A percentile compares a stretch with the other conserved stretches of the same genome.
Conservation (phyloP, 1,140 invertebrate genomes). For the Achroia grisella region DNA sequence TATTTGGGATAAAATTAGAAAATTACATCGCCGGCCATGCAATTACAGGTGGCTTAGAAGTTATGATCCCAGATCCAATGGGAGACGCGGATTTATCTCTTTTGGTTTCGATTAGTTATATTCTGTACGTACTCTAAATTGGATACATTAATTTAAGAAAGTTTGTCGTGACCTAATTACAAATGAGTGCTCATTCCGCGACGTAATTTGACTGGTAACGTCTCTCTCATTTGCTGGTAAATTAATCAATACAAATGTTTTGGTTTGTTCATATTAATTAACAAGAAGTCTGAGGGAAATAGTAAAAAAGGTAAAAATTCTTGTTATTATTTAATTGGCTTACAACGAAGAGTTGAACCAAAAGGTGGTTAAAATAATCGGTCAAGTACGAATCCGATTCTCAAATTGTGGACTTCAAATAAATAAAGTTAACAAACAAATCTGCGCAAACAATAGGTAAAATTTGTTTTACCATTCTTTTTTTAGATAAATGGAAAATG, state of each 20-base stretch:
- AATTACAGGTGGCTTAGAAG: conserved; percentile 52
- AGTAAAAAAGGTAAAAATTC: no score
- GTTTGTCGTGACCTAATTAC: conserved; percentile 24
- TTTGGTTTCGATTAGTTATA: conserved; percentile 44
- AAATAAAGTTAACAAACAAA: no score
- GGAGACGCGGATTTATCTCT: conserved; percentile 46
- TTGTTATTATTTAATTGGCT: no score
- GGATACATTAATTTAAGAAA: conserved; percentile 41
- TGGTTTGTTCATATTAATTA: conserved; percentile 17
- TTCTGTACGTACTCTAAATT: conserved; percentile 24
- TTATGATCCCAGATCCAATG: conserved; percentile 35
- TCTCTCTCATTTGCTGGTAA: no score
- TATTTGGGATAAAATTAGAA: conserved; percentile 27
- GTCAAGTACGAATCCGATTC: no score
- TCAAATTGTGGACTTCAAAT: no score
- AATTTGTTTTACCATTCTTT: no score
- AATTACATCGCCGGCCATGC: conserved; percentile 33
- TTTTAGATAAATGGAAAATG: no score
- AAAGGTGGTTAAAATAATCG: no score
- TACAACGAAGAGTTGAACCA: no score
- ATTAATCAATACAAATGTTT: conserved; percentile 6
- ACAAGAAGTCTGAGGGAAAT: conserved; percentile 8
- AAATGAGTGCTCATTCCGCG: conserved; percentile 13
- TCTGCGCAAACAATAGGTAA: no score
- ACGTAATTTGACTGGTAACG: conserved; percentile 24